Evolutionary conservation across 1,140 invertebrate species (phyloP).

Genomic region (Aphelinus atriplicis): DNA sequence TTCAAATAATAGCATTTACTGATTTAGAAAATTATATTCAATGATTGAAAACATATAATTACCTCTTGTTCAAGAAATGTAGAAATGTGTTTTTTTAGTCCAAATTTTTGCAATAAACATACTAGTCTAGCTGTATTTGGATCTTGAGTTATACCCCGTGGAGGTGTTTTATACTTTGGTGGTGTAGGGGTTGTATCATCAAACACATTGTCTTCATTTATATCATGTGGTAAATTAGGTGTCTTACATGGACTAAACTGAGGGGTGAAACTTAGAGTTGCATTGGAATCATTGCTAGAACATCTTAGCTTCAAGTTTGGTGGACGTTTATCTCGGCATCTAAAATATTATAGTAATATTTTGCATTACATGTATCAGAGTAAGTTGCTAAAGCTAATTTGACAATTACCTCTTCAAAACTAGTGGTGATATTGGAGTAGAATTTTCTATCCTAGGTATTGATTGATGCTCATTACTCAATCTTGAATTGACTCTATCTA

Average conservation of each 20-base stretch:
- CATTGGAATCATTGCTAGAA: too few species aligned
- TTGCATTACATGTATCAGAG: neutral
- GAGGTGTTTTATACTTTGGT: conserved; percentile 55
- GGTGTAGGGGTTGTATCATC: conserved; percentile 58
- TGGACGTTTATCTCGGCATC: conserved; percentile 45
- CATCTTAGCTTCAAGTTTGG: too few species aligned
- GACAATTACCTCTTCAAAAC: conserved; percentile 31
- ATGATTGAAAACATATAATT: conserved; percentile 32
- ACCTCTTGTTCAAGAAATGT: conserved; percentile 51
- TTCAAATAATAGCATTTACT: conserved; percentile 14
- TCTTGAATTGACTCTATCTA: too few species aligned
- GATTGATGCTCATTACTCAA: too few species aligned
- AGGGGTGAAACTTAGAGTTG: conserved; percentile 48
- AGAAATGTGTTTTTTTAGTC: too few species aligned
- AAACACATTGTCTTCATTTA: conserved; percentile 55
- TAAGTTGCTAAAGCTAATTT: neutral
- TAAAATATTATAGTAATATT: conserved; percentile 23
- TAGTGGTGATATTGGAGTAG: conserved; percentile 10
- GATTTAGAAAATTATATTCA: conserved; percentile 5
- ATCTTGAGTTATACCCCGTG: conserved; percentile 51
- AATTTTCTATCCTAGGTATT: too few species aligned
- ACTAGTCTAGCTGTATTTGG: conserved; percentile 34
- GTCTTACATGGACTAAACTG: conserved; percentile 55
- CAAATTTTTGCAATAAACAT: too few species aligned
- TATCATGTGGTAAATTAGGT: conserved; percentile 51